Evolutionary conservation across 1,140 invertebrate species (phyloP).

Genomic region (Bombus superbus): DNA sequence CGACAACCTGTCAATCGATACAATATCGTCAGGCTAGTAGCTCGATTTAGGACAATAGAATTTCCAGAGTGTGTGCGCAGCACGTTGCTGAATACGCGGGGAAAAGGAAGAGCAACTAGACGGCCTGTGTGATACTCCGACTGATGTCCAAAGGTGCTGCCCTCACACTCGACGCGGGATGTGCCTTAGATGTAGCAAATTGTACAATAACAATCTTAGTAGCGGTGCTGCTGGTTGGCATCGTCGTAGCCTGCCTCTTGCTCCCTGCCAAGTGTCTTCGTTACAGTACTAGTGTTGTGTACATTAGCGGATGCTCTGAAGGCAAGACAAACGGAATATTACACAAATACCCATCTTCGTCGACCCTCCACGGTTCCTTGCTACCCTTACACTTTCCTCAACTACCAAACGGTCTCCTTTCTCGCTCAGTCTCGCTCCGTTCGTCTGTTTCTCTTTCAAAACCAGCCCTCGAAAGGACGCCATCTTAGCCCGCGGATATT

Average conservation of each 20-base stretch:
- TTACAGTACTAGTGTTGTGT: constrained; percentile 77
- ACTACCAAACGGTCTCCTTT: constrained; percentile 55
- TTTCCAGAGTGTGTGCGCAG: constrained; percentile 56
- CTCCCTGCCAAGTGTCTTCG: constrained; percentile 62
- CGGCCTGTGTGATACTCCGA: constrained; percentile 73
- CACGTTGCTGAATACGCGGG: constrained; percentile 66
- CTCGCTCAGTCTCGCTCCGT: constrained; percentile 25
- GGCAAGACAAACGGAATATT: constrained; percentile 84
- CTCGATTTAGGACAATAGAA: constrained; percentile 74
- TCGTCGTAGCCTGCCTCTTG: constrained; percentile 53
- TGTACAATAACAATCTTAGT: constrained; percentile 83
- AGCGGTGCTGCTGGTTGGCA: constrained; percentile 74
- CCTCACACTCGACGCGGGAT: constrained; percentile 72
- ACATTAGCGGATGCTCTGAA: constrained; percentile 82
- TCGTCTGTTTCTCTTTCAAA: constrained; percentile 24
- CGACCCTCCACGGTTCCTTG: constrained; percentile 51
- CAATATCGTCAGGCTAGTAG: background rate
- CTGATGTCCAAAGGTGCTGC: constrained; percentile 83
- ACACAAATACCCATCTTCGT: constrained; percentile 80
- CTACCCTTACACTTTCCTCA: constrained; percentile 58
- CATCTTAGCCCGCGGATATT: constrained; percentile 75
- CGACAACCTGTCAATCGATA: background rate
- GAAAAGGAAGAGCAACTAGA: constrained; percentile 63
- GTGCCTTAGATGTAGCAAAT: constrained; percentile 81
- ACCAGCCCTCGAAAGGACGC: constrained; percentile 54